Evolutionary conservation across 2,888 invertebrate species (phyloP).

Genomic region (Dorcus hopei): DNA sequence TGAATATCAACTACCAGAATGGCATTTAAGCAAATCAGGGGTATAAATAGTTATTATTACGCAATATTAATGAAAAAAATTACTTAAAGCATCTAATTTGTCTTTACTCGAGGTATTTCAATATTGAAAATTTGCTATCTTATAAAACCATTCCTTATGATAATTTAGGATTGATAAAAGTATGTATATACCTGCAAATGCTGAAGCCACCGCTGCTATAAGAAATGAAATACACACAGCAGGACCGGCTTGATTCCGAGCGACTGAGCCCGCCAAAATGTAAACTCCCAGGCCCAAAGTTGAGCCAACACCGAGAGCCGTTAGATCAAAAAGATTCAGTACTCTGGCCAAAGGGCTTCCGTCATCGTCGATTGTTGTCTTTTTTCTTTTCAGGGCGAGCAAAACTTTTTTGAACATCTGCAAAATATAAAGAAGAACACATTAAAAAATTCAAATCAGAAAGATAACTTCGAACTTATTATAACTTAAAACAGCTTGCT

Average conservation of each 20-base stretch:
- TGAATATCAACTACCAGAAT: too few relatives aligned
- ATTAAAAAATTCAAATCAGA: not conserved
- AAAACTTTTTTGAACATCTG: slow-evolving; percentile 13
- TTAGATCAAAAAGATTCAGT: slow-evolving; percentile 78
- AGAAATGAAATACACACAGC: slow-evolving; percentile 88
- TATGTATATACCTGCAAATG: slow-evolving; percentile 71
- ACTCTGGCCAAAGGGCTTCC: slow-evolving; percentile 59
- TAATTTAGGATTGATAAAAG: slow-evolving; percentile 16
- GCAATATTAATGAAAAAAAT: too few relatives aligned
- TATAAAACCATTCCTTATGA: too few relatives aligned
- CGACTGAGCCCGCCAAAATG: slow-evolving; percentile 87
- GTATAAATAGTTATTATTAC: too few relatives aligned
- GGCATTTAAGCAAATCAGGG: too few relatives aligned
- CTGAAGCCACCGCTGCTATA: slow-evolving; percentile 88
- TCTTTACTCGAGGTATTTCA: too few relatives aligned
- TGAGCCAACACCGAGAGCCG: slow-evolving; percentile 82
- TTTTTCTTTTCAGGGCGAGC: slow-evolving; percentile 49
- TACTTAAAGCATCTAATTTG: too few relatives aligned
- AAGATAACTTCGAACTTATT: not conserved
- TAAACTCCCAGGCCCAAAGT: slow-evolving; percentile 94
- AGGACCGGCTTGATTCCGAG: slow-evolving; percentile 83
- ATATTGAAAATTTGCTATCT: too few relatives aligned
- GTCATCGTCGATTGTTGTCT: slow-evolving; percentile 43
- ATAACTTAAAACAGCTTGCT: not conserved
- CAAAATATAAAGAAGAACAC: not conserved